Evolutionary conservation across 2,797 vertebrate species (phyloP), one percentile per base, ranked within the genome.

Genomic region (Melanotaenia nigrans): DNA sequence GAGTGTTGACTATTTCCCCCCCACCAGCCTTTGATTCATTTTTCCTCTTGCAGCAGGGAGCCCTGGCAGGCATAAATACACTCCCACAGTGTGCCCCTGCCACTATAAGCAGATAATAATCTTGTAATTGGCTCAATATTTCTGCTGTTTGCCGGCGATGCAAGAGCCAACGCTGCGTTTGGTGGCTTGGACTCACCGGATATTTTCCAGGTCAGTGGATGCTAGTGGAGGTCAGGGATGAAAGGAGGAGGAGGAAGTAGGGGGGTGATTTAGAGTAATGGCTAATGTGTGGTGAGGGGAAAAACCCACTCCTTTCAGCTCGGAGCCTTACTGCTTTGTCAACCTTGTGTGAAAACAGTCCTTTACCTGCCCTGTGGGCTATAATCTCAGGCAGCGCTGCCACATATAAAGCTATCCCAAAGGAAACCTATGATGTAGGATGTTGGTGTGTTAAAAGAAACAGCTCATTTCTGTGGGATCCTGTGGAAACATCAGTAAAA

Each of bases 121-220:
- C 93, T 90, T 86, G 89, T 95, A 95, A 95, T 94, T 94, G 93
- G 89, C 92, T 94, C 92, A 90, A 90, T 94, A 94, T 94, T 94
- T 93, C 90, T 91, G 85, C 89, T 83, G 88, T 84, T 92, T 82
- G 81, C 84, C 82, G 74, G 78, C 68, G 16, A 71, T 61, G 87
- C 77, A 47, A 74, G 76, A 85, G 76, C 73, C 85, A 78, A 62
- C n/a, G 32, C 66, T 47, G 67, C 78, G 82, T 71, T 70, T 14
- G 61, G 78, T 74, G 83, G 78, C 86, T 86, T 40, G 71, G 75
- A 85, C 88, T 90, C 68, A 25, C 60, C 76, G 73, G 85, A 88
- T 85, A 88, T 92, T 93, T 94, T 92, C 89, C 92, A 93, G 91
- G 91, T 94, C 92, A 91, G 77, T 79, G 86, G 87, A 88, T 79